phyloP scores from a whole-genome alignment of 2,113 vertebrate genomes.

The Myiozetetes cayanensis region DNA sequence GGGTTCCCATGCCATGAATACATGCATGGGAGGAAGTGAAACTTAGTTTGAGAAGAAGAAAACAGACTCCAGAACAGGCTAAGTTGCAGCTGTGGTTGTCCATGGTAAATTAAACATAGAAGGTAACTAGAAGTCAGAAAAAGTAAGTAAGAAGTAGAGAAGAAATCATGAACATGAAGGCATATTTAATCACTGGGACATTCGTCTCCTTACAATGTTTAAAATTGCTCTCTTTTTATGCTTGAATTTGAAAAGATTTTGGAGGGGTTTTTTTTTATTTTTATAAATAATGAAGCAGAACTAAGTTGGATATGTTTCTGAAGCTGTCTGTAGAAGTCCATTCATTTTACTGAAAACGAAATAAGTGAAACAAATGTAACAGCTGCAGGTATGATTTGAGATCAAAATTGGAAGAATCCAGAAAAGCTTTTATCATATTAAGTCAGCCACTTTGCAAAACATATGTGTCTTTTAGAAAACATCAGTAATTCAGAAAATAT shows the following conservation, averaged over 20 bases:
- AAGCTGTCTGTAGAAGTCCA: not conserved
- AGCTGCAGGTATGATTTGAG: not conserved
- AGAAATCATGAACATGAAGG: not conserved
- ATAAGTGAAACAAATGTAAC: not conserved
- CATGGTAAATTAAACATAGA: not conserved
- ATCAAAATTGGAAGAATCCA: not conserved
- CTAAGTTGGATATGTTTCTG: not conserved
- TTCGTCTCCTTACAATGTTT: not conserved
- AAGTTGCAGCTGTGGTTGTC: not conserved
- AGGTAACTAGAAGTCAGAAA: not conserved
- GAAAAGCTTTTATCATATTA: not conserved
- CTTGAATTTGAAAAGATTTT: not conserved
- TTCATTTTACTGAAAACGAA: not conserved
- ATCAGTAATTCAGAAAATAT: not conserved
- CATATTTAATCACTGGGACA: not conserved
- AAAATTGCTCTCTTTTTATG: not conserved
- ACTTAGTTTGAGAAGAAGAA: not conserved
- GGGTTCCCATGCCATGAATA: not conserved
- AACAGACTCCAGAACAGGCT: accelerated
- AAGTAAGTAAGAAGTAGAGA: not conserved
- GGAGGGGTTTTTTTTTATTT: not conserved
- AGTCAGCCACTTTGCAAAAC: not conserved
- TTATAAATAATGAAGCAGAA: not conserved
- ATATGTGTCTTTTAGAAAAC: not conserved
- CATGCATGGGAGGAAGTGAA: not conserved